Percentiles rank a stretch among this genome's conserved stretches.
Evolutionary conservation across 2,888 invertebrate species (phyloP).

Genomic region (Plagodis pulveraria): DNA sequence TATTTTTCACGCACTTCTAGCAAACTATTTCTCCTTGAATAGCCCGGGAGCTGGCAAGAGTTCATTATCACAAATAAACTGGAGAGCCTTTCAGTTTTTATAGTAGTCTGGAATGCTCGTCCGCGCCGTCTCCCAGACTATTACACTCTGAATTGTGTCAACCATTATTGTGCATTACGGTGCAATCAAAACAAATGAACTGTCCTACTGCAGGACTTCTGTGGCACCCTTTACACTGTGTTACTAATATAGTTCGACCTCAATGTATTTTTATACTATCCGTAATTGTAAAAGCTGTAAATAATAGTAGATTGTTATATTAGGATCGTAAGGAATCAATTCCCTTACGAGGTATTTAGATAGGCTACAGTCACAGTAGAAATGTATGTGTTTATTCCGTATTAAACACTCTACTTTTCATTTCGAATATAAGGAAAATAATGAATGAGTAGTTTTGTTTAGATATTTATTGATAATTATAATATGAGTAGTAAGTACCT

Average conservation of each 20-base stretch:
- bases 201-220: slow-evolving; percentile 28
- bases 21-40: slow-evolving; percentile 34
- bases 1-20: slow-evolving; percentile 40
- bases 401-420: too few species aligned
- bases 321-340: too few species aligned
- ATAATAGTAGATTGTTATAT: too few species aligned
- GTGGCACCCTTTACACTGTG: not conserved
- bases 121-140: slow-evolving; percentile 51
- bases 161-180: slow-evolving; percentile 41
- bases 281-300: too few species aligned
- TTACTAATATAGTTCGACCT: not conserved
- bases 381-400: too few species aligned
- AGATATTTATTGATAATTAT: too few species aligned
- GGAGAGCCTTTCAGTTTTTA: slow-evolving; percentile 71
- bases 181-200: slow-evolving; percentile 33
- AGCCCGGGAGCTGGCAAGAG: slow-evolving; percentile 59
- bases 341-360: too few species aligned
- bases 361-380: too few species aligned
- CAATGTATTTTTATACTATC: too few species aligned
- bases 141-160: slow-evolving; percentile 64
- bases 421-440: too few species aligned
- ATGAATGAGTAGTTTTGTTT: too few species aligned
- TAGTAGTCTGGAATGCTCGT: slow-evolving; percentile 49
- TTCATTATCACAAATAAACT: slow-evolving; percentile 79
- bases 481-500: too few species aligned